phyloP scores from a whole-genome alignment of 2,797 vertebrate species.

The Trichosurus vulpecula region DNA sequence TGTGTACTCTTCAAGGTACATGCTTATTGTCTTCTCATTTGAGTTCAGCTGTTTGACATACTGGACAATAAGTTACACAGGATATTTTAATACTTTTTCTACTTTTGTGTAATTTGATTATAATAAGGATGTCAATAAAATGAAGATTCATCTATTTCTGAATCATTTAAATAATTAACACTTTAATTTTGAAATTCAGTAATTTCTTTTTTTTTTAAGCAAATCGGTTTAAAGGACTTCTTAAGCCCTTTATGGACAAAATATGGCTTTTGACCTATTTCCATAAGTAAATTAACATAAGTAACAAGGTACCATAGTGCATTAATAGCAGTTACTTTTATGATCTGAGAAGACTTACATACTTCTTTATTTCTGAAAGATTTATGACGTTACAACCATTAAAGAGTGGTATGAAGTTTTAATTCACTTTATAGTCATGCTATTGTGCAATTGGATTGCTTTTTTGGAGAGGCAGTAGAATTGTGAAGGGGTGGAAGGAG shows the following conservation, averaged over 20 bases:
- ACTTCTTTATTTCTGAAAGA: slow-evolving; percentile 2
- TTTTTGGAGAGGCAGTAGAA: slow-evolving; percentile 42
- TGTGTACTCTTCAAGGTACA: background rate
- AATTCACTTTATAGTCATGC: slow-evolving; percentile 35
- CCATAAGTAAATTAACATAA: background rate
- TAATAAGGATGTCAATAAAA: background rate
- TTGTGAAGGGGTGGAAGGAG: background rate
- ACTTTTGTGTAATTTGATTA: background rate
- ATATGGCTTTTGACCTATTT: background rate
- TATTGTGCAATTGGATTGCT: background rate
- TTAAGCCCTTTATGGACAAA: slow-evolving; percentile 1
- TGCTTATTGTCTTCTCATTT: slow-evolving; percentile 30
- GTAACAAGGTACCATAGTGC: background rate
- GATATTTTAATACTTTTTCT: background rate
- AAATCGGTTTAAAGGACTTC: background rate
- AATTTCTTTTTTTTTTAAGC: background rate
- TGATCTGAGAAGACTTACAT: slow-evolving; percentile 15
- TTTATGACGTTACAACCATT: background rate
- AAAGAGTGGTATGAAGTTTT: background rate
- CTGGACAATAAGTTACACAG: background rate
- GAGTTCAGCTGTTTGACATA: background rate
- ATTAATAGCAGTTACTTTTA: background rate
- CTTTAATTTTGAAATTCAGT: slow-evolving; percentile 46
- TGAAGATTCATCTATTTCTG: background rate
- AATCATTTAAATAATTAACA: background rate